phyloP scores from a whole-genome alignment of 2,888 invertebrate species.

The Sepiola atlantica region DNA sequence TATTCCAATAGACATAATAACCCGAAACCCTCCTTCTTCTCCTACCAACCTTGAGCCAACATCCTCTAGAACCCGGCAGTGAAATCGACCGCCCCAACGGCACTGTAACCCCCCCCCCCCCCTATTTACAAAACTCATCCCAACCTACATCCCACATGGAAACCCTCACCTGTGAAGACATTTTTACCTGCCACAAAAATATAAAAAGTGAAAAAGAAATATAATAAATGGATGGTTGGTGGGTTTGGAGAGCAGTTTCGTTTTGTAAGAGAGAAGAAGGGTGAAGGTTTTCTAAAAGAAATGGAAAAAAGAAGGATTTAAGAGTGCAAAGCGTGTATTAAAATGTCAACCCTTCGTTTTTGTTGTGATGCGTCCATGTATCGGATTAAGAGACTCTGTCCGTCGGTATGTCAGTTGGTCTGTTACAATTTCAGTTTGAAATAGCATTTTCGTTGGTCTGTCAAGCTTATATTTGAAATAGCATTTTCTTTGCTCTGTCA shows the following conservation, averaged over 20 bases:
- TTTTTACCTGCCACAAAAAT: not conserved
- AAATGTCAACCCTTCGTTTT: not conserved
- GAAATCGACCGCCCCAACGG: not conserved
- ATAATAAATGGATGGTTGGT: not conserved
- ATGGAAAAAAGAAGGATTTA: not conserved
- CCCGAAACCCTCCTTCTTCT: not conserved
- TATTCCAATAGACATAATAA: not conserved
- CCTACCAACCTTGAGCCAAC: not conserved
- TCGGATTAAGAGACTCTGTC: no score
- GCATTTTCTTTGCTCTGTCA: no score
- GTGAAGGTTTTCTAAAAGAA: not conserved
- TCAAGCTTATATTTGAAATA: no score
- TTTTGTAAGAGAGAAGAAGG: not conserved
- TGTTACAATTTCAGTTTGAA: no score
- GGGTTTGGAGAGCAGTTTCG: not conserved
- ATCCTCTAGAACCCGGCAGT: not conserved
- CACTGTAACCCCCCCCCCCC: not conserved
- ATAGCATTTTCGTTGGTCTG: no score
- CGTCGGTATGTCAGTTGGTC: no score
- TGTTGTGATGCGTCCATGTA: no score
- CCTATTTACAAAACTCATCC: not conserved
- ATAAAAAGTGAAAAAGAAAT: not conserved
- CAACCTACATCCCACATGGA: not conserved
- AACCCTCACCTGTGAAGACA: not conserved
- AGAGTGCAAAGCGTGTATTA: not conserved